Evolutionary conservation across 2,113 vertebrate genomes (phyloP).

Genomic region (Etheostoma cragini): DNA sequence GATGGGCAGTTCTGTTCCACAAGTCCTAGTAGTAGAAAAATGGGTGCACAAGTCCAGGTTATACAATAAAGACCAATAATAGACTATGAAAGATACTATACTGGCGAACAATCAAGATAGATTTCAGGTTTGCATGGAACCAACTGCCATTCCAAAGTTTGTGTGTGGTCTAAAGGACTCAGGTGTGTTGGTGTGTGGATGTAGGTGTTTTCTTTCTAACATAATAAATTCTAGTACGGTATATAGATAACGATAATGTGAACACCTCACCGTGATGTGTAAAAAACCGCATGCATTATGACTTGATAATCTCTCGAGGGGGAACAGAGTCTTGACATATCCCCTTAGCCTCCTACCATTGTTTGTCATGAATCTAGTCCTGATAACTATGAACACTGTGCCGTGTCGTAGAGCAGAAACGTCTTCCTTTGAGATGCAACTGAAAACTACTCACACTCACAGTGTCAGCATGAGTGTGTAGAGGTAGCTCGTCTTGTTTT

Average conservation of each 20-base stretch:
- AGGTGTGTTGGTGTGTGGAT: constrained; percentile 77
- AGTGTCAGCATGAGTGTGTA: constrained; percentile 79
- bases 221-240: constrained; percentile 72
- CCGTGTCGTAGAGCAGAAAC: constrained; percentile 79
- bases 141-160: constrained; percentile 78
- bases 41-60: constrained; percentile 32
- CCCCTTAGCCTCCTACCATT: constrained; percentile 67
- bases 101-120: constrained; percentile 63
- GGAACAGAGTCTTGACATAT: constrained; percentile 70
- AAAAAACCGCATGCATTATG: constrained; percentile 81
- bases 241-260: constrained; percentile 80
- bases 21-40: constrained; percentile 26
- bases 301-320: constrained; percentile 76
- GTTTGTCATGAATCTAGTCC: constrained; percentile 73
- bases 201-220: constrained; percentile 77
- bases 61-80: constrained; percentile 42
- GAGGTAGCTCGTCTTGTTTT: constrained; percentile 73
- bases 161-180: constrained; percentile 74
- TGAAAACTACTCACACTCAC: constrained; percentile 73
- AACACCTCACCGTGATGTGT: constrained; percentile 82
- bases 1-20: constrained; percentile 59
- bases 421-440: constrained; percentile 82
- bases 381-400: constrained; percentile 81
- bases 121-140: constrained; percentile 80
- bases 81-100: constrained; percentile 36